Conservation (phyloP, 2,113 vertebrate species). For the Brachyistius frenatus region DNA sequence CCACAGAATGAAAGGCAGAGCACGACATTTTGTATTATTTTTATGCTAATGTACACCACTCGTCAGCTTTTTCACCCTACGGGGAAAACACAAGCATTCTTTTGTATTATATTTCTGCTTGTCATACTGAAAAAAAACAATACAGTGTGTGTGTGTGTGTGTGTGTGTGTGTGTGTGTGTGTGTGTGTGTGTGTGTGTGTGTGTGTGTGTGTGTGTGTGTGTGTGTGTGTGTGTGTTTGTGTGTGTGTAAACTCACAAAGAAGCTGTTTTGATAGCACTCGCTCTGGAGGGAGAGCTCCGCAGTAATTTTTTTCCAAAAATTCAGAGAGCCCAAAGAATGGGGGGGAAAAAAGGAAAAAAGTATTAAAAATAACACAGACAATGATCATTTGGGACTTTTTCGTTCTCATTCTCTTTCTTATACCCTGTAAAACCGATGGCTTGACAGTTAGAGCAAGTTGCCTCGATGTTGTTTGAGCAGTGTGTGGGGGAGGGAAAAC, state of each 20-base stretch:
- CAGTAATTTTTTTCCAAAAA: conserved; percentile 55
- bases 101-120: conserved; percentile 73
- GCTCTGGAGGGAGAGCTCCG: conserved; percentile 56
- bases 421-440: conserved; percentile 12
- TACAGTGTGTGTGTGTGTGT: conserved; percentile 43
- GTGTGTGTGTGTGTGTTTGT: conserved; percentile 25
- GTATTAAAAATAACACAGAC: background rate
- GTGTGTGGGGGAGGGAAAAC: background rate
- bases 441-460: conserved; percentile 52
- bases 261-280: conserved; percentile 73
- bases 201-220: conserved; percentile 41
- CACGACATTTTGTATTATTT: conserved; percentile 72
- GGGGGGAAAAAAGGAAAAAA: conserved; percentile 4
- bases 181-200: conserved; percentile 37
- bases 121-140: conserved; percentile 71
- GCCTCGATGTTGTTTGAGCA: conserved; percentile 23
- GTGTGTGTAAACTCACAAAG: conserved; percentile 59
- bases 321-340: conserved; percentile 27
- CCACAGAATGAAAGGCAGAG: conserved; percentile 62
- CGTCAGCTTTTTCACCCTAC: conserved; percentile 65
- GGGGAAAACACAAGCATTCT: conserved; percentile 66
- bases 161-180: conserved; percentile 31
- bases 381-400: conserved; percentile 41
- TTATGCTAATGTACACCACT: conserved; percentile 77
- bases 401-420: conserved; percentile 10